These are phyloP conservation scores for Rhopalosiphum padi DNA, from an alignment of 1,140 invertebrate species.

Conservation along the genomic window DNA sequence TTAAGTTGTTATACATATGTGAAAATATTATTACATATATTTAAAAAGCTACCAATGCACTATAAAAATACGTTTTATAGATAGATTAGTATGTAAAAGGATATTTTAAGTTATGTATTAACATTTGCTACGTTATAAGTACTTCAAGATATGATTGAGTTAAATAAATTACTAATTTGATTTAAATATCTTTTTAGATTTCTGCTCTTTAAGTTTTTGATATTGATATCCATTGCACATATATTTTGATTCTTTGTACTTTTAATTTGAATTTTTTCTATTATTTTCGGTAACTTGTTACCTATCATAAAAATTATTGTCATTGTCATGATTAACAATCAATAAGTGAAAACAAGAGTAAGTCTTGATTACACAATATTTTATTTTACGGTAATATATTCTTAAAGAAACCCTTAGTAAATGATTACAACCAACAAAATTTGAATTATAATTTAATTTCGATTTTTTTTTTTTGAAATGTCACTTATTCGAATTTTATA, in stretches of 20 bases:
- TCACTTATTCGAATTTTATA: not conserved
- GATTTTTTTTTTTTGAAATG: not conserved
- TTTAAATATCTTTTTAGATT: no score
- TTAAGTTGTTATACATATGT: no score
- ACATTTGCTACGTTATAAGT: no score
- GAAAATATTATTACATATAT: no score
- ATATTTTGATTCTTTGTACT: no score
- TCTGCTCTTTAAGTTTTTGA: not conserved
- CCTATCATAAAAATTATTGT: not conserved
- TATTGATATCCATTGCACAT: not conserved
- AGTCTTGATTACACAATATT: not conserved
- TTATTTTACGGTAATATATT: no score
- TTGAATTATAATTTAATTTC: not conserved
- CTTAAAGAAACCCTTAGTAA: no score
- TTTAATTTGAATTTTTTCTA: not conserved
- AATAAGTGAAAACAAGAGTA: not conserved
- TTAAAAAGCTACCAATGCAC: no score
- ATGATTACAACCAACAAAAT: not conserved
- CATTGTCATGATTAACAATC: not conserved
- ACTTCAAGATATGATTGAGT: not conserved
- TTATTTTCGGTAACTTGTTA: not conserved
- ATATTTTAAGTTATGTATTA: no score
- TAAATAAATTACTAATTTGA: not conserved
- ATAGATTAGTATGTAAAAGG: no score
- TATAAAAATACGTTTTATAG: no score